phyloP scores from a whole-genome alignment of 1,140 invertebrate genomes.

The Chionoecetes opilio region DNA sequence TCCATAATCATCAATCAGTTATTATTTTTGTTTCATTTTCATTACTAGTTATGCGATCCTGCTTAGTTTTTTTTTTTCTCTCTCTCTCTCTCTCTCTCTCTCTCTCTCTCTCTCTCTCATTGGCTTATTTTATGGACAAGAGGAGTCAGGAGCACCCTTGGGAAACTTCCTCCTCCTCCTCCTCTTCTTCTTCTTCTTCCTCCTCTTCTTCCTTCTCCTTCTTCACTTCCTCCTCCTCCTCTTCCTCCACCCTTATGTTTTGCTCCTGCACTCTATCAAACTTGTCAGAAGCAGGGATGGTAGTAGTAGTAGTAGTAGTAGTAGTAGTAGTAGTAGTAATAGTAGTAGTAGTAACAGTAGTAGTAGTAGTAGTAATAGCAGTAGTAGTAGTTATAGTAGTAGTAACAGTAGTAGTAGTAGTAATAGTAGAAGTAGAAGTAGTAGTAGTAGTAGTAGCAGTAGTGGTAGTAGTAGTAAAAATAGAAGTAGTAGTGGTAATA shows the following conservation, averaged over 20 bases:
- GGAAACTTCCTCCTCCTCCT: background rate
- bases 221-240: background rate
- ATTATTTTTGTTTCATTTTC: no score
- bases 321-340: background rate
- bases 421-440: no score
- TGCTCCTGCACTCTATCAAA: background rate
- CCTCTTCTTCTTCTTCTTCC: background rate
- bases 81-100: conserved; percentile 10
- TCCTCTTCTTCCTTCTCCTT: background rate
- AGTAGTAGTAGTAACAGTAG: no score
- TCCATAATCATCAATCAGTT: no score
- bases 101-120: conserved; percentile 27
- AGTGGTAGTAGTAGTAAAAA: no score
- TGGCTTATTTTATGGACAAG: background rate
- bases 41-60: no score
- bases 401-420: no score
- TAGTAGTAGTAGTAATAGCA: no score
- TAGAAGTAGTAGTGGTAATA: no score
- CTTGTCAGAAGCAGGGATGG: background rate
- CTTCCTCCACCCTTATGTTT: background rate
- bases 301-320: background rate
- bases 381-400: no score
- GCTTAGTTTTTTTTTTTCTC: no score
- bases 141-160: background rate
- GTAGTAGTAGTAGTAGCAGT: no score